Evolutionary conservation across 1,140 invertebrate species (phyloP).

Genomic region (Macrobrachium nipponense): DNA sequence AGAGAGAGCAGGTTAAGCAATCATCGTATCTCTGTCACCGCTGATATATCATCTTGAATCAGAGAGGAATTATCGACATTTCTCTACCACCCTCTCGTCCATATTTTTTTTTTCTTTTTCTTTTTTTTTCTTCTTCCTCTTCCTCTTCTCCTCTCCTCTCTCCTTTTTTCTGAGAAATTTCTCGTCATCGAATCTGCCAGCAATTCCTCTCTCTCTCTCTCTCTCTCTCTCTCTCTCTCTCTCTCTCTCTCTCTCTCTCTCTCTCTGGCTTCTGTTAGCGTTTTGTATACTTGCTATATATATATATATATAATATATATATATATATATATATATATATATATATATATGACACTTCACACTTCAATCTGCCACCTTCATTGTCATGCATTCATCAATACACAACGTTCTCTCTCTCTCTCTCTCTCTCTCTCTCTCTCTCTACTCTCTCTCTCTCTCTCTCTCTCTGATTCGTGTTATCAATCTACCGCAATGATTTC

Average conservation of each 20-base stretch:
- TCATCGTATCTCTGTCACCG: slow-evolving; percentile 6
- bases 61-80: background rate
- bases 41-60: too few species aligned
- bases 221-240: background rate
- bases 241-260: slow-evolving; percentile 31
- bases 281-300: too few species aligned
- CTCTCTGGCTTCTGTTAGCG: background rate
- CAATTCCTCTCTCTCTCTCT: background rate
- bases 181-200: background rate
- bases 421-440: too few species aligned
- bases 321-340: too few species aligned
- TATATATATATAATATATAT: too few species aligned
- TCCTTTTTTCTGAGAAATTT: background rate
- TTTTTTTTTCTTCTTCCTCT: background rate
- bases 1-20: background rate
- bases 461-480: too few species aligned
- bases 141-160: background rate
- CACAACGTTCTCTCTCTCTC: too few species aligned
- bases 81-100: background rate
- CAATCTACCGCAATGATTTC: too few species aligned
- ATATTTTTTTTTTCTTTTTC: background rate
- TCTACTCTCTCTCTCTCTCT: too few species aligned
- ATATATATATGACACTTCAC: too few species aligned
- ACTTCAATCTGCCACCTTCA: too few species aligned
- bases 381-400: too few species aligned